Conservation (phyloP, 2,888 invertebrate genomes). For the Phaedon cochleariae region DNA sequence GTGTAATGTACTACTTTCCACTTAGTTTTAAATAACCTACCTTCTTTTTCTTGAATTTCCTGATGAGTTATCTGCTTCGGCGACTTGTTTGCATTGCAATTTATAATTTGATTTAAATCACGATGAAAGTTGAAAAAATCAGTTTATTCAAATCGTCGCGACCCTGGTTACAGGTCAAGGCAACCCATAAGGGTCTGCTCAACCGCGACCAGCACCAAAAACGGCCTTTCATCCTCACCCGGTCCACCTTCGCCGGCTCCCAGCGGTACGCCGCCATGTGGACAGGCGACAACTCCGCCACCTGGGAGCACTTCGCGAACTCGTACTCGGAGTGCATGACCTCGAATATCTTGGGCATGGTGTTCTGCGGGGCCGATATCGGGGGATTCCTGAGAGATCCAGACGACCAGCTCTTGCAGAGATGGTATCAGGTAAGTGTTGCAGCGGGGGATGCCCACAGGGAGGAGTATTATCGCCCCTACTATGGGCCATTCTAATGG, state of each 20-base stretch:
- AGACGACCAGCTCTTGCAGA: slow-evolving; percentile 84
- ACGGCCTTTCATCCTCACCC: slow-evolving; percentile 89
- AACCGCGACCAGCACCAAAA: slow-evolving; percentile 66
- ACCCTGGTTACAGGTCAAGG: slow-evolving; percentile 63
- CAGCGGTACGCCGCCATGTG: slow-evolving; percentile 92
- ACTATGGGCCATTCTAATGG: too few species aligned
- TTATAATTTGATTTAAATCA: too few species aligned
- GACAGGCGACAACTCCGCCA: slow-evolving; percentile 97
- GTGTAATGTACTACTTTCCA: too few species aligned
- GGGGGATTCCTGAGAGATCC: slow-evolving; percentile 97
- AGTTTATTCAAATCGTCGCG: too few species aligned
- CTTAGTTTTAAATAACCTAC: too few species aligned
- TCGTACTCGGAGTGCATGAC: slow-evolving; percentile 90
- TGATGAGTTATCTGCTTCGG: too few species aligned
- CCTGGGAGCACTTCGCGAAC: slow-evolving; percentile 88
- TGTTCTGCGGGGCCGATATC: slow-evolving; percentile 94
- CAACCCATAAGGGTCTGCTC: slow-evolving; percentile 70
- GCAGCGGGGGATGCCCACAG: not conserved
- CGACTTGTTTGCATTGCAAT: too few species aligned
- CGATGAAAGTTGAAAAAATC: too few species aligned
- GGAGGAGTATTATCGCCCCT: too few species aligned
- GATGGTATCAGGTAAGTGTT: slow-evolving; percentile 69
- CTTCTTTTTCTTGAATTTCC: too few species aligned
- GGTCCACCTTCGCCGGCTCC: slow-evolving; percentile 90
- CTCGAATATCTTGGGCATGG: slow-evolving; percentile 78